phyloP scores from a whole-genome alignment of 1,140 invertebrate genomes.

The Ladona fulva region DNA sequence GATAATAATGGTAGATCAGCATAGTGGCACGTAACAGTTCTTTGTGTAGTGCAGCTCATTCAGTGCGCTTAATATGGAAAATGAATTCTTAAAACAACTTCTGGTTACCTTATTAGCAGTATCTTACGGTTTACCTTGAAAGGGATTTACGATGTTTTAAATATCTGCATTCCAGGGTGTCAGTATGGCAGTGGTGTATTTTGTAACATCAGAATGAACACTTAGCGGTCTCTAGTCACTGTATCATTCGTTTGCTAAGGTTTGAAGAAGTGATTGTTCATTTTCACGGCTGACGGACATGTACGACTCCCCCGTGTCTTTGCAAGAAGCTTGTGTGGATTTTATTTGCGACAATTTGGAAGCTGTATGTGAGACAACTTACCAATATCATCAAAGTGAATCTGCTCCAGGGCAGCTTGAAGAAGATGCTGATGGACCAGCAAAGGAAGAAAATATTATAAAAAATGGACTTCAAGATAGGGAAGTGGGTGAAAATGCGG shows the following conservation, averaged over 20 bases:
- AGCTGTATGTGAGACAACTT: slow-evolving; percentile 38
- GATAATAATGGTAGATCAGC: too few species aligned
- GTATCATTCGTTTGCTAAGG: neutral
- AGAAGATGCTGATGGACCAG: neutral
- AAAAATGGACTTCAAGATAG: neutral
- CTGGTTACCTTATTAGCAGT: too few species aligned
- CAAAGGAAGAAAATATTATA: neutral
- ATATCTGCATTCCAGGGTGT: neutral
- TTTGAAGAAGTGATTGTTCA: neutral
- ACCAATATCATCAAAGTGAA: slow-evolving; percentile 7
- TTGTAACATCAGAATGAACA: neutral
- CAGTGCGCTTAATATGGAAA: too few species aligned
- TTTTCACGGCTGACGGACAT: slow-evolving; percentile 34
- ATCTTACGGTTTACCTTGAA: too few species aligned
- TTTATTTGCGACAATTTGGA: slow-evolving; percentile 59
- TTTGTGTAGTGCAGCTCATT: too few species aligned
- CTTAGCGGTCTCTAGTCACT: neutral
- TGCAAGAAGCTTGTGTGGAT: slow-evolving; percentile 58
- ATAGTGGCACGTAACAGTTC: too few species aligned
- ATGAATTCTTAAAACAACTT: too few species aligned
- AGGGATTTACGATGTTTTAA: neutral
- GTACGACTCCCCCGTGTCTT: slow-evolving; percentile 51
- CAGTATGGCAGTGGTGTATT: neutral
- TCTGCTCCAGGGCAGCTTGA: neutral
- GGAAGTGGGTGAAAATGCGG: neutral